Evolutionary conservation across 1,140 invertebrate genomes (phyloP).

Genomic region (Chlorops oryzae): DNA sequence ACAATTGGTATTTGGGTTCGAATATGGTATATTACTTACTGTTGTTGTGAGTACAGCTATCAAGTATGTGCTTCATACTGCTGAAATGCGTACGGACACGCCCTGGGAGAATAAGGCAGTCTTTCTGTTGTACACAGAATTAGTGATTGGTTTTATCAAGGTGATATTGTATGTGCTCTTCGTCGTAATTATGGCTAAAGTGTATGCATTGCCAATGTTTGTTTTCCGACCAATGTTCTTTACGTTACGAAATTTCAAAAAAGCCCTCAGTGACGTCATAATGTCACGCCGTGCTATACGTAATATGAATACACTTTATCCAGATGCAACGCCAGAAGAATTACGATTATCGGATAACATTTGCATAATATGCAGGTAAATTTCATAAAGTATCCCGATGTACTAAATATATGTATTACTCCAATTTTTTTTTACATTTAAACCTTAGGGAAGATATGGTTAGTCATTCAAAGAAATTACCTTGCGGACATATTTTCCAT

Average conservation of each 20-base stretch:
- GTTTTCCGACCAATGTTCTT: constrained; percentile 99
- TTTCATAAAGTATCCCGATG: background rate
- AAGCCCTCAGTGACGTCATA: constrained; percentile 96
- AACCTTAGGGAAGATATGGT: constrained; percentile 53
- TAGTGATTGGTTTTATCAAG: constrained; percentile 85
- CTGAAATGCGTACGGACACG: constrained; percentile 90
- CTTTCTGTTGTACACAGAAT: constrained; percentile 92
- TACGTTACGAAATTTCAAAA: constrained; percentile 95
- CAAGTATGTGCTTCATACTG: constrained; percentile 91
- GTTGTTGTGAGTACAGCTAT: constrained; percentile 89
- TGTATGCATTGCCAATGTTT: constrained; percentile 97
- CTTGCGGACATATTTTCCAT: constrained; percentile 99
- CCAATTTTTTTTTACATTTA: background rate
- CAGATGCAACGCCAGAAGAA: constrained; percentile 92
- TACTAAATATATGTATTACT: background rate
- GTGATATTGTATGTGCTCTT: constrained; percentile 91
- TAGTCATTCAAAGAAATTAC: constrained; percentile 89
- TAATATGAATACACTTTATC: constrained; percentile 98
- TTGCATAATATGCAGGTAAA: constrained; percentile 90
- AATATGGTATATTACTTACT: constrained; percentile 95
- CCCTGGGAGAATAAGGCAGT: constrained; percentile 99
- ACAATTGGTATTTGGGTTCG: constrained; percentile 98
- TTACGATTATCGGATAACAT: constrained; percentile 92
- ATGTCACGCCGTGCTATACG: constrained; percentile 92
- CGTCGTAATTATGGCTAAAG: constrained; percentile 92